Evolutionary conservation across 2,888 invertebrate genomes (phyloP), one percentile per base, ranked within the genome.

Genomic region (Psylliodes chrysocephalus): DNA sequence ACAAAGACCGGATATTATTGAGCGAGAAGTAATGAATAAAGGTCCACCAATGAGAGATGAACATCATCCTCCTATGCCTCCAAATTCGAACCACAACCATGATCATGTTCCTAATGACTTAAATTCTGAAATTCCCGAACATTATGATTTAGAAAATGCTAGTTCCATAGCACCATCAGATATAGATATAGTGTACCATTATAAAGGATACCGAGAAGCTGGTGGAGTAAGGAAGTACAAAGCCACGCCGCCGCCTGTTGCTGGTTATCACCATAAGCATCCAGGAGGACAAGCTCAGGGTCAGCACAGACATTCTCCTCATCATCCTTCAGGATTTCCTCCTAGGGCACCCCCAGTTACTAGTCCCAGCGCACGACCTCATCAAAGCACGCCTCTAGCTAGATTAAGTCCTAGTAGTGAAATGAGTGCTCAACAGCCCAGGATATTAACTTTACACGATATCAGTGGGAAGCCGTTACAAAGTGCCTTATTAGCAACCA

Each of bases 81-180:
- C 90, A 14, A 89, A 90, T 0, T 88, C 89, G 12, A 91, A 88
- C 75, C 89, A 88, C 67, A 88, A 89, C 0, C 88, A 92, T 74
- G 91, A 93, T 64, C 92, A 92, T 74, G 67, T 44, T 18, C 62
- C 19, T 86, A 89, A 91, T 54, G 93, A 94, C 76, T 84, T 94
- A 73, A 88, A 89, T 76, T 90, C 90, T 6, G 93, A 93, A 78
- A 86, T 90, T 66, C 94, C 95, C 0, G 96, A 96, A 79, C 95
- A 96, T 80, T 98, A 98, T 79, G 97, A 98, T 80, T 85, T 98
- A 66, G 98, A 98, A 84, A 97, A 97, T 82, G 96, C 97, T 1
- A 96, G 96, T 81, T 96, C 96, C 0, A 97, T 98, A 72, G 98
- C 98, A 0, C 97, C 98, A 0, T 96, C 96, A 1, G 98, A 98